These are phyloP conservation scores for Dryobota labecula DNA, from an alignment of 2,888 invertebrate species.

Conservation along the genomic window DNA sequence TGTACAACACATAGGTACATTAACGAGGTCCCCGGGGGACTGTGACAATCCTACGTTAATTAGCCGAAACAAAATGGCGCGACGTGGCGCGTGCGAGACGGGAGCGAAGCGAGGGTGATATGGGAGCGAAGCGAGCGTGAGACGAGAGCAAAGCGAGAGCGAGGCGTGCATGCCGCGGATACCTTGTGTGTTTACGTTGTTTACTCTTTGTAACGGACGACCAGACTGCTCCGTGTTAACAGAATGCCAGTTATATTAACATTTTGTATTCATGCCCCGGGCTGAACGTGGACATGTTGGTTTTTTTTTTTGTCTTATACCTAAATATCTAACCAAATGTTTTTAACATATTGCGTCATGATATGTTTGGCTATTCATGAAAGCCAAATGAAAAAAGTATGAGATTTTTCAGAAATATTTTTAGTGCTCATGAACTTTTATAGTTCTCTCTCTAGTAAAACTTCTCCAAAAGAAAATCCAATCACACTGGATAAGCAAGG, in stretches of 20 bases:
- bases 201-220: conserved; percentile 62
- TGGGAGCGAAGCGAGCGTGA: neutral
- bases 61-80: conserved; percentile 74
- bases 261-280: conserved; percentile 65
- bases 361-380: conserved; percentile 12
- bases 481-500: conserved; percentile 5
- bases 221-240: conserved; percentile 58
- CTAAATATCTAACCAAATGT: conserved; percentile 34
- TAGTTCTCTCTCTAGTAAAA: conserved; percentile 1
- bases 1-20: conserved; percentile 60
- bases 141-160: conserved; percentile 8
- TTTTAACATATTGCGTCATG: conserved; percentile 35
- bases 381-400: conserved; percentile 1
- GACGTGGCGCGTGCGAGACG: conserved; percentile 58
- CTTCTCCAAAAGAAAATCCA: conserved; percentile 12
- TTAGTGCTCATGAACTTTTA: neutral
- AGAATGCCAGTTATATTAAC: conserved; percentile 65
- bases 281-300: conserved; percentile 51
- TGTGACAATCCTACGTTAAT: conserved; percentile 73
- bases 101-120: conserved; percentile 31
- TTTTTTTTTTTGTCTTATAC: conserved; percentile 38
- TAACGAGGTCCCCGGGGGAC: conserved; percentile 66
- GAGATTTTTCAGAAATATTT: neutral
- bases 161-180: conserved; percentile 63
- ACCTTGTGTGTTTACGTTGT: conserved; percentile 68